phyloP scores from a whole-genome alignment of 2,888 invertebrate species.

The Caenorhabditis sp. region DNA sequence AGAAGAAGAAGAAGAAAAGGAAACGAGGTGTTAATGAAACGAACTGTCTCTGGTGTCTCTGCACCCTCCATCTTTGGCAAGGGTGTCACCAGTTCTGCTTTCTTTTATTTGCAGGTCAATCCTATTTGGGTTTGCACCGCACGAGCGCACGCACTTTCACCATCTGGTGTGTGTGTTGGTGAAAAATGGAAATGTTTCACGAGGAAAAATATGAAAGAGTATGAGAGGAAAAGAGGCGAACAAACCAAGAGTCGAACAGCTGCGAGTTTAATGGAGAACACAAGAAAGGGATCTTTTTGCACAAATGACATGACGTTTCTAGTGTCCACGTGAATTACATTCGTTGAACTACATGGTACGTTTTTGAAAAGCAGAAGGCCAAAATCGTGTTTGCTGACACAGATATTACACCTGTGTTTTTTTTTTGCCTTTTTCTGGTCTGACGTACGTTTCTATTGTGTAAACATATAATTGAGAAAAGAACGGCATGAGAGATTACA shows the following conservation, averaged over 20 bases:
- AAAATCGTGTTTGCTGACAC: background rate
- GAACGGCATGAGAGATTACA: background rate
- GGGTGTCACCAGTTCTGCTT: background rate
- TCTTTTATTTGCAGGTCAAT: background rate
- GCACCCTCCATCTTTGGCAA: background rate
- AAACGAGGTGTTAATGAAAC: background rate
- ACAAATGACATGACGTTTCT: background rate
- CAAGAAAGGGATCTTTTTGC: background rate
- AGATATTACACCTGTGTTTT: background rate
- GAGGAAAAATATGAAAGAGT: background rate
- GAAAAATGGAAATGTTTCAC: background rate
- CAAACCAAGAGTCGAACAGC: background rate
- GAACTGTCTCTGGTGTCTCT: background rate
- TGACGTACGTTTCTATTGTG: background rate
- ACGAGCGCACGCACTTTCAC: background rate
- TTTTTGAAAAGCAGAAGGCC: background rate
- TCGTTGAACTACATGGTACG: no score
- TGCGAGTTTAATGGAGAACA: background rate
- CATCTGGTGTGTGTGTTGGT: background rate
- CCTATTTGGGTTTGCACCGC: background rate
- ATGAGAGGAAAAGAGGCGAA: background rate
- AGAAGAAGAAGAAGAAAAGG: background rate
- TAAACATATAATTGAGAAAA: background rate
- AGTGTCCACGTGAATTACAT: background rate
- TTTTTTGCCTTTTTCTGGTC: background rate